These are phyloP conservation scores for Boulengeromyrus knoepffleri DNA, from an alignment of 2,113 vertebrate genomes.

Conservation along the genomic window DNA sequence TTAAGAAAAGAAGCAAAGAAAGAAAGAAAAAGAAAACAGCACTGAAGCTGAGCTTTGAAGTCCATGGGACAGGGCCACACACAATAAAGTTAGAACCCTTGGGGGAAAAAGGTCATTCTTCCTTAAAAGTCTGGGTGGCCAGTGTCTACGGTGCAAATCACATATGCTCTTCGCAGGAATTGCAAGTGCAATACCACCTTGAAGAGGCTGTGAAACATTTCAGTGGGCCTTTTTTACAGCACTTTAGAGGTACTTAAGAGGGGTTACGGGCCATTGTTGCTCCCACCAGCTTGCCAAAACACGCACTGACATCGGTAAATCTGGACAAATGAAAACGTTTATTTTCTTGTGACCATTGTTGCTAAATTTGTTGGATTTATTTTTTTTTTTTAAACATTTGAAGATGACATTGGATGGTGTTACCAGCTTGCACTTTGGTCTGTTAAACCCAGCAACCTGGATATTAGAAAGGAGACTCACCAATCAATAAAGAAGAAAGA, in stretches of 20 bases:
- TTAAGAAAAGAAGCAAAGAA: neutral
- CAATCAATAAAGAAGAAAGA: neutral
- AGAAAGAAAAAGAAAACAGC: neutral
- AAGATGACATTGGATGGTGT: slow-evolving; percentile 5
- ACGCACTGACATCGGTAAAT: slow-evolving; percentile 15
- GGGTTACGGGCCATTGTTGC: slow-evolving; percentile 8
- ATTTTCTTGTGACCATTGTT: slow-evolving; percentile 7
- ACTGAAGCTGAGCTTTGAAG: slow-evolving; percentile 20
- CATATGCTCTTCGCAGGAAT: slow-evolving; percentile 2
- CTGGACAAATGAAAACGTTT: slow-evolving; percentile 14
- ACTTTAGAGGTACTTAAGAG: slow-evolving; percentile 19
- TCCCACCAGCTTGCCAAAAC: slow-evolving; percentile 17
- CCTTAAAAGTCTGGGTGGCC: slow-evolving; percentile 22
- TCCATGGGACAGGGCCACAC: slow-evolving; percentile 7
- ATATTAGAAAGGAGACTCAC: neutral
- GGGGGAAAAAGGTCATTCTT: slow-evolving; percentile 12
- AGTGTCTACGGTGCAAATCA: neutral
- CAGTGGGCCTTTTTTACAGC: slow-evolving; percentile 15
- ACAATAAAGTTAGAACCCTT: slow-evolving; percentile 14
- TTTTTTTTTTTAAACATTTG: neutral
- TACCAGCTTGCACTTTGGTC: neutral
- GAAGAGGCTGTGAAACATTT: slow-evolving; percentile 17
- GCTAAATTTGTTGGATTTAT: slow-evolving; percentile 16
- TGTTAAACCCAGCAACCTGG: neutral
- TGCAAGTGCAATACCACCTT: slow-evolving; percentile 13